Evolutionary conservation across 2,113 vertebrate species (phyloP).

Genomic region (human): GRCh38 chr12:14967501-14968000

Average conservation of each 20-base stretch:
- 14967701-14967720: background rate
- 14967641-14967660: background rate
- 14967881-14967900: background rate
- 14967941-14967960: background rate
- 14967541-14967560: background rate
- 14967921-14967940: no score
- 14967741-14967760: background rate
- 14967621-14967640: background rate
- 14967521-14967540: background rate
- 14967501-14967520: background rate
- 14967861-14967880: background rate
- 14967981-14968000: background rate
- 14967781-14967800: background rate
- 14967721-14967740: background rate
- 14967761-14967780: background rate
- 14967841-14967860: background rate
- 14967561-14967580: background rate
- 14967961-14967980: background rate
- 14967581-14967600: background rate
- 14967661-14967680: background rate
- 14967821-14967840: background rate
- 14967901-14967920: background rate
- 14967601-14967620: background rate
- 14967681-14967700: background rate
- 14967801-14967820: background rate